phyloP scores from a whole-genome alignment of 1,140 invertebrate genomes.

The Atta texana region DNA sequence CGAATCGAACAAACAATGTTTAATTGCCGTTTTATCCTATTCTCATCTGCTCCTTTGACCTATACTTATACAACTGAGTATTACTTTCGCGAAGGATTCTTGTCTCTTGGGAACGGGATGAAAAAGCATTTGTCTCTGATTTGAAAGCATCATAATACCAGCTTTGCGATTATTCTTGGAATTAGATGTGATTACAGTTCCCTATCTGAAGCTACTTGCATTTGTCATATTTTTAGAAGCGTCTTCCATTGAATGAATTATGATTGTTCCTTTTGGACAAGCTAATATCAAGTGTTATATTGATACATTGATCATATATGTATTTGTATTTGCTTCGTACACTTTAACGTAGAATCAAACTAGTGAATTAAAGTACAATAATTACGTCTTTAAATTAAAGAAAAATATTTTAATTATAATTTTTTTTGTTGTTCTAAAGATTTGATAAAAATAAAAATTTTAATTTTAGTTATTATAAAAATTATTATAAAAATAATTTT shows the following conservation, averaged over 20 bases:
- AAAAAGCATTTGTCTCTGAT: conserved; percentile 62
- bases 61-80: conserved; percentile 4
- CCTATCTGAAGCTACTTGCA: conserved; percentile 1
- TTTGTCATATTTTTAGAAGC: conserved; percentile 3
- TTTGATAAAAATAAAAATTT: not conserved
- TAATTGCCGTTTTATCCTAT: conserved; percentile 68
- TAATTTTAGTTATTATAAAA: not conserved
- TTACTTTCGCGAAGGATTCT: conserved; percentile 50
- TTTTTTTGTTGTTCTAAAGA: not conserved
- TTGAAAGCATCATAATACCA: conserved; percentile 56
- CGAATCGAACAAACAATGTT: conserved; percentile 67
- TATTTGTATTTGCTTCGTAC: not conserved
- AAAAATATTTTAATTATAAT: not conserved
- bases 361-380: not conserved
- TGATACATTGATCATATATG: not conserved
- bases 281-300: not conserved
- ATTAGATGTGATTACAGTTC: conserved; percentile 63
- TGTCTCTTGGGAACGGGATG: not conserved
- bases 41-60: not conserved
- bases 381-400: not conserved
- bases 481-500: conserved; percentile 16
- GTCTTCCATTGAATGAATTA: conserved; percentile 16
- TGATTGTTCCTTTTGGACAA: not conserved
- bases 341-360: not conserved
- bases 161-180: conserved; percentile 64